Base-by-base conservation (phyloP, 2,888 invertebrate genomes). In the Trissolcus japonicus region DNA sequence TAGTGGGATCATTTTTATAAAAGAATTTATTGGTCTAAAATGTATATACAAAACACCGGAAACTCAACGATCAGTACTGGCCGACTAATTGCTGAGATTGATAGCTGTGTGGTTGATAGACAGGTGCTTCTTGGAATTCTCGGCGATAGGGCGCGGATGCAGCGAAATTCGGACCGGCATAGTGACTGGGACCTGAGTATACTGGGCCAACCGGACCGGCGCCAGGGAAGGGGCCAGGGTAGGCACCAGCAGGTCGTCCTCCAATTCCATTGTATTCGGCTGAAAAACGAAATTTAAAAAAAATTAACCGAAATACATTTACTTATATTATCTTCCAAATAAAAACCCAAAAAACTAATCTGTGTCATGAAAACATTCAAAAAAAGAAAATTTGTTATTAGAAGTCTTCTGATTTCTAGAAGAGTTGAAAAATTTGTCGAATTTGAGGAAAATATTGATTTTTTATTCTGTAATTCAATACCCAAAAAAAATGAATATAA, bases 1-100 rank as follows among this genome's bases (percentile, higher is more conserved):
- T 2, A 7, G 0, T 0, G 7, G 14, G 6, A 14, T 55, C 43
- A 72, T 81, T 81, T 69, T 76, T 84, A 82, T 73, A 83, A 84
- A 85, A 84, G 80, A 88, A 88, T 89, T 88, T 89, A 88, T 88
- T 87, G 82, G 82, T 83, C 88, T 88, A 88, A 82, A 86, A 82
- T 88, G 88, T 88, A 35, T 35, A 82, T 89, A 89, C 88, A 89
- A 80, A 80, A 80, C 80, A 76, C 73, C 72, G 60, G 66, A 63
- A 19, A 46, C 35, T 67, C 61, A 73, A 63, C 74, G 56, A 68
- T 82, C 81, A 86, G 76, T 84, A 86, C 16, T 68, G 51, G 61
- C 83, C 83, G 79, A 83, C 63, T 67, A 81, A 75, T 69, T 82
- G 86, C 41, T 84, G 86, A 48, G 86, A 80, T 79, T 85, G 87